phyloP scores from a whole-genome alignment of 2,113 vertebrate genomes.

The Isurus oxyrinchus region DNA sequence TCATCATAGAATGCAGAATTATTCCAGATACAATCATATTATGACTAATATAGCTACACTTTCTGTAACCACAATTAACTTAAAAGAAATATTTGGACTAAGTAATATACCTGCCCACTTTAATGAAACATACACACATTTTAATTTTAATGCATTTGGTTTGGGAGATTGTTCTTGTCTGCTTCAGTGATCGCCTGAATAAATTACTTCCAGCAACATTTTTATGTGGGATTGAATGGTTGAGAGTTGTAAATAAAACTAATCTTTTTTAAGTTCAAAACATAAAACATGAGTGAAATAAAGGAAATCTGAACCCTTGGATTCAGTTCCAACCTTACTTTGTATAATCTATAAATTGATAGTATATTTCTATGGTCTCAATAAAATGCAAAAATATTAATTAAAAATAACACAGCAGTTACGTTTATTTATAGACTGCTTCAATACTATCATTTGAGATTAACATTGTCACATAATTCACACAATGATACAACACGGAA shows the following conservation, averaged over 20 bases:
- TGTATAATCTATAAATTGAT: background rate
- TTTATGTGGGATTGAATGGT: background rate
- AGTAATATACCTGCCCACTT: background rate
- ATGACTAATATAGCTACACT: background rate
- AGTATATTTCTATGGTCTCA: background rate
- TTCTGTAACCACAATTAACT: background rate
- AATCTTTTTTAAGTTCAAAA: background rate
- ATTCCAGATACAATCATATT: background rate
- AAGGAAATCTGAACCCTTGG: background rate
- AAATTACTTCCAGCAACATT: background rate
- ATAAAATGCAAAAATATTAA: background rate
- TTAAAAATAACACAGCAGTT: background rate
- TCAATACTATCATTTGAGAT: background rate
- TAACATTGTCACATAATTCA: background rate
- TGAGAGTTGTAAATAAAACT: background rate
- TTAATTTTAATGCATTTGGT: slow-evolving; percentile 8
- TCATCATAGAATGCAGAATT: background rate
- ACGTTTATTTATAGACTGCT: background rate
- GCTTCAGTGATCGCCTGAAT: background rate
- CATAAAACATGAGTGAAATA: background rate
- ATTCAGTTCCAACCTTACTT: background rate
- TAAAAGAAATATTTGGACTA: background rate
- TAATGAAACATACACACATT: background rate
- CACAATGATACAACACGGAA: background rate
- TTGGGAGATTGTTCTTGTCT: background rate